phyloP scores from a whole-genome alignment of 1,140 invertebrate genomes.

The Heliconius hermathena region DNA sequence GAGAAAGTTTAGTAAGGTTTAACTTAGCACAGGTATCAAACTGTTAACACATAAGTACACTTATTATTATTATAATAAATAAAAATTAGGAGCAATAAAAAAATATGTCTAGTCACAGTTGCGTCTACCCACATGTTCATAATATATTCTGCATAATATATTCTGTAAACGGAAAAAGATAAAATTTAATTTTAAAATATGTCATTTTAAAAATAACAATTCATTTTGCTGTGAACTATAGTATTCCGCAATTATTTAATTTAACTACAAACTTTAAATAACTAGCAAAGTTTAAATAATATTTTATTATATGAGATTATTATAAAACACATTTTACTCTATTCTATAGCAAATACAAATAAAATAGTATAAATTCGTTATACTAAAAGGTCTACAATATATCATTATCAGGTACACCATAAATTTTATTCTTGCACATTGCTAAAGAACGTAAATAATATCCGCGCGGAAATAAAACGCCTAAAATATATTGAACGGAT shows the following conservation, averaged over 20 bases:
- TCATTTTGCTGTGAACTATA: background rate
- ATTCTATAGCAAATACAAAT: too few species aligned
- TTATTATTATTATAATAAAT: too few species aligned
- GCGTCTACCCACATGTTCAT: too few species aligned
- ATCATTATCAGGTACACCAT: background rate
- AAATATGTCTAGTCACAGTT: too few species aligned
- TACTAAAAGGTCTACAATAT: background rate
- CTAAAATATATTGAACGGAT: conserved; percentile 19
- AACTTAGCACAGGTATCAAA: too few species aligned
- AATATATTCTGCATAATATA: too few species aligned
- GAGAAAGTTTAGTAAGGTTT: too few species aligned
- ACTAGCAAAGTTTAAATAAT: too few species aligned
- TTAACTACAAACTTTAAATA: background rate
- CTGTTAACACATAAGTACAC: too few species aligned
- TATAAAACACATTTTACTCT: too few species aligned
- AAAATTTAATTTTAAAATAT: background rate
- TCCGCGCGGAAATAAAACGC: conserved; percentile 27
- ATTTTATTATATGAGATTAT: too few species aligned
- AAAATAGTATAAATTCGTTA: background rate
- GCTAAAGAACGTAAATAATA: conserved; percentile 16
- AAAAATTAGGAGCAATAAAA: too few species aligned
- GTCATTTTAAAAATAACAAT: background rate
- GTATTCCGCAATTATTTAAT: background rate
- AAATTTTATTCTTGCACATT: conserved; percentile 12
- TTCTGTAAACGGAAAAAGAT: background rate